Percentiles rank a stretch among this genome's conserved stretches.
These are phyloP conservation scores for Aphyosemion australe DNA, from an alignment of 2,113 vertebrate species.

Conservation along the genomic window DNA sequence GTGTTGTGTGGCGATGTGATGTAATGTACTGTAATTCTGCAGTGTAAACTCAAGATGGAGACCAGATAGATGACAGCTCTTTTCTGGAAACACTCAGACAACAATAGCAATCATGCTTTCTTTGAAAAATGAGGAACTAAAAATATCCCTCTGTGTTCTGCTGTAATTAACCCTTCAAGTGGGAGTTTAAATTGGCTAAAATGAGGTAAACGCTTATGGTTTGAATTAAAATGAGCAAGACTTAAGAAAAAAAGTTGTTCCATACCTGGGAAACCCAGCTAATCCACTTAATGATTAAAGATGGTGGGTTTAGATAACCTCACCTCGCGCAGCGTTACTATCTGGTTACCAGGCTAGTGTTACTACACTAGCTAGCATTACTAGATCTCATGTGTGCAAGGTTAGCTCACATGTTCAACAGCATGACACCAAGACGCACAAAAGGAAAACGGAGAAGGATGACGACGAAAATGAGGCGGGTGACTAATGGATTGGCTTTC, in stretches of 20 bases:
- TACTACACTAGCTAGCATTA: constrained; percentile 62
- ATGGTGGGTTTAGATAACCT: constrained; percentile 19
- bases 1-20: constrained; percentile 54
- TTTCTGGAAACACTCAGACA: constrained; percentile 18
- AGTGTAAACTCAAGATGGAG: constrained; percentile 44
- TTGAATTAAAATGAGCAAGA: not conserved
- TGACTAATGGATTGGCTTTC: constrained; percentile 50
- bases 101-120: constrained; percentile 6
- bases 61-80: constrained; percentile 29
- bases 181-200: constrained; percentile 7
- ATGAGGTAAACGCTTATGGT: not conserved
- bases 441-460: constrained; percentile 2
- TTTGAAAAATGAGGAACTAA: constrained; percentile 11
- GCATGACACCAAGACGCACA: constrained; percentile 23
- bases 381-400: constrained; percentile 33
- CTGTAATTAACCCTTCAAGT: not conserved
- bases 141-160: constrained; percentile 4
- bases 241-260: constrained; percentile 9
- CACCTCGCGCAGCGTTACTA: constrained; percentile 47
- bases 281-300: constrained; percentile 60
- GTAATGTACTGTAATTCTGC: constrained; percentile 70
- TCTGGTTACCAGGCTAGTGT: constrained; percentile 67
- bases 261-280: constrained; percentile 7
- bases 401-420: constrained; percentile 38
- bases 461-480: constrained; percentile 37